phyloP scores from a whole-genome alignment of 2,888 invertebrate species.

The Atherix ibis region DNA sequence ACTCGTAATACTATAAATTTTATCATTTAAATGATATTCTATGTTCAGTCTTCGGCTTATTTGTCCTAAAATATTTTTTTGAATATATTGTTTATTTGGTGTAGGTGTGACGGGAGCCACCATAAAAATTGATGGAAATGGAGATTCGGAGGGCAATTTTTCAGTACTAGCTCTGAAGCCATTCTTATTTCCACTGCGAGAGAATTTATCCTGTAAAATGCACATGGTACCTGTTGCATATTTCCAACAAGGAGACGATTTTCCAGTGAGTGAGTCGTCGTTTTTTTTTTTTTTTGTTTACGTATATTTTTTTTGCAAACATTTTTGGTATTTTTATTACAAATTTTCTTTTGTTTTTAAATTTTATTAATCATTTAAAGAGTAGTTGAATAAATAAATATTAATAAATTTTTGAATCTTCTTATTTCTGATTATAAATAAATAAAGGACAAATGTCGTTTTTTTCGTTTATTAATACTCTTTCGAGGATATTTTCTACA shows the following conservation, averaged over 20 bases:
- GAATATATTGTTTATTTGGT: slow-evolving; percentile 14
- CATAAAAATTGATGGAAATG: slow-evolving; percentile 78
- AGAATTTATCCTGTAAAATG: slow-evolving; percentile 52
- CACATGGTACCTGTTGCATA: slow-evolving; percentile 75
- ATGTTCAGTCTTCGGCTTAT: too few relatives aligned
- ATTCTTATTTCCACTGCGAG: slow-evolving; percentile 28
- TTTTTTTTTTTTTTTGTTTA: slow-evolving; percentile 17
- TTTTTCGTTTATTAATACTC: too few relatives aligned
- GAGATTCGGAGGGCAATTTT: slow-evolving; percentile 95
- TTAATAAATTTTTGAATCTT: too few relatives aligned
- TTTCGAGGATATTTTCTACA: too few relatives aligned
- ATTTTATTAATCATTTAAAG: not conserved
- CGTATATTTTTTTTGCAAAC: slow-evolving; percentile 1
- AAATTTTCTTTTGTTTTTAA: not conserved
- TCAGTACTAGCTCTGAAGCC: slow-evolving; percentile 73
- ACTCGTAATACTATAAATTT: too few relatives aligned
- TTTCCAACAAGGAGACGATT: slow-evolving; percentile 58
- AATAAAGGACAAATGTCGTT: too few relatives aligned
- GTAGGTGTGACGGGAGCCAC: slow-evolving; percentile 87
- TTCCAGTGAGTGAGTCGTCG: slow-evolving; percentile 59
- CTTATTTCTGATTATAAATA: too few relatives aligned
- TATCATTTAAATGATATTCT: not conserved
- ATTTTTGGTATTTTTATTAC: slow-evolving; percentile 1
- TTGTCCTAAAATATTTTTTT: too few relatives aligned
- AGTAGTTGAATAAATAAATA: too few relatives aligned